phyloP scores from a whole-genome alignment of 2,113 vertebrate genomes.

The Parus major region DNA sequence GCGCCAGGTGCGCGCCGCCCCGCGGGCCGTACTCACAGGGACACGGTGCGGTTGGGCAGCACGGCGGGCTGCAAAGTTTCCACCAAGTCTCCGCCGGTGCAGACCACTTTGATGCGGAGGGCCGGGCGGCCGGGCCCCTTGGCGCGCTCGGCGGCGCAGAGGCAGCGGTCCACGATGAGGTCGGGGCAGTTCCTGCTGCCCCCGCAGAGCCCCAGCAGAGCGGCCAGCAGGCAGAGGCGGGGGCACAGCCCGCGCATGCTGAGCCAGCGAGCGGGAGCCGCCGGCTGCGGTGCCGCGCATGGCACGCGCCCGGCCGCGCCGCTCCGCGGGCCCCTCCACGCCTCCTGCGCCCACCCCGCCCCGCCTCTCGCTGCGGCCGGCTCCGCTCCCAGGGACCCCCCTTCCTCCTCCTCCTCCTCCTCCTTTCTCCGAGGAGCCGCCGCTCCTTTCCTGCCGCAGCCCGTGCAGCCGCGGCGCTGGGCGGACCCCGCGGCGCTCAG shows the following conservation, averaged over 20 bases:
- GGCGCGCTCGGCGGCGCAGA: slow-evolving; percentile 82
- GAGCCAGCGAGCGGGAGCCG: neutral
- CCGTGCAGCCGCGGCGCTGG: neutral
- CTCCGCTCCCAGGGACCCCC: neutral
- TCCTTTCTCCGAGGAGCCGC: neutral
- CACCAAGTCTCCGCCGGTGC: slow-evolving; percentile 84
- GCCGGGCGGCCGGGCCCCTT: slow-evolving; percentile 81
- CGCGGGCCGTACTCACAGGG: slow-evolving; percentile 82
- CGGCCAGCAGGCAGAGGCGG: slow-evolving; percentile 61
- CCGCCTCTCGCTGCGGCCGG: neutral
- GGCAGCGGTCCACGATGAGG: slow-evolving; percentile 84
- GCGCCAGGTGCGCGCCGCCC: neutral
- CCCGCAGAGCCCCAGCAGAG: slow-evolving; percentile 59
- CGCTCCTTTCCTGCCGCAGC: neutral
- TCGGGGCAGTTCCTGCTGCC: slow-evolving; percentile 84
- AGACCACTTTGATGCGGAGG: slow-evolving; percentile 82
- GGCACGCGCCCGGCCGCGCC: slow-evolving; percentile 17
- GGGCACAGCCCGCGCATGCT: slow-evolving; percentile 44
- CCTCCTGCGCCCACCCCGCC: neutral
- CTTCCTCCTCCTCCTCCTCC: neutral
- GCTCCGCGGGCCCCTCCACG: slow-evolving; percentile 9
- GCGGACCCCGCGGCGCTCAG: neutral
- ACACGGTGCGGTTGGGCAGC: slow-evolving; percentile 84
- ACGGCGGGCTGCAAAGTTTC: slow-evolving; percentile 84
- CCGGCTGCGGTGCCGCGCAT: slow-evolving; percentile 21